These are phyloP conservation scores for Oryzias javanicus DNA, from an alignment of 2,113 vertebrate genomes.

Conservation along the genomic window DNA sequence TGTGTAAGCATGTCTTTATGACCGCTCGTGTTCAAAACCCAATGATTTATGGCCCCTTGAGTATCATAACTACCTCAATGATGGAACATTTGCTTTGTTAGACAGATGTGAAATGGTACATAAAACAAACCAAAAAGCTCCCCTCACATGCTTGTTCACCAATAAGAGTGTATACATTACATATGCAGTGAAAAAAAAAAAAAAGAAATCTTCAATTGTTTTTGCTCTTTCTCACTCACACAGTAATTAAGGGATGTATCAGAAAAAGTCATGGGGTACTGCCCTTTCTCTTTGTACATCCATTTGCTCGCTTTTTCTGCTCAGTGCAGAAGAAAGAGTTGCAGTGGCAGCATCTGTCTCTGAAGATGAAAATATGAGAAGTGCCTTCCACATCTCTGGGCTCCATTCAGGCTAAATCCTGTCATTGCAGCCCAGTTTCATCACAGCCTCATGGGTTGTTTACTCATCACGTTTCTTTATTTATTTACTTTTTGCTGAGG, in stretches of 20 bases:
- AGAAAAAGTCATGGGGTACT: slow-evolving; percentile 24
- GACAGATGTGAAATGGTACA: neutral
- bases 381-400: slow-evolving; percentile 29
- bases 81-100: neutral
- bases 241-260: slow-evolving; percentile 20
- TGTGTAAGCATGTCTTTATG: slow-evolving; percentile 8
- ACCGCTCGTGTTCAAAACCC: slow-evolving; percentile 9
- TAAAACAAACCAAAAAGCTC: neutral
- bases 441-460: slow-evolving; percentile 46
- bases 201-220: neutral
- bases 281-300: slow-evolving; percentile 5
- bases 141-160: neutral
- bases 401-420: slow-evolving; percentile 31
- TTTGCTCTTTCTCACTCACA: slow-evolving; percentile 10
- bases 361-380: slow-evolving; percentile 27
- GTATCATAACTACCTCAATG: slow-evolving; percentile 3
- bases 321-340: slow-evolving; percentile 17
- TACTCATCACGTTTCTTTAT: slow-evolving; percentile 39
- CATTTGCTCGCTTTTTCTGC: neutral
- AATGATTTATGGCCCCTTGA: slow-evolving; percentile 5
- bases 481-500: slow-evolving; percentile 50
- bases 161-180: neutral
- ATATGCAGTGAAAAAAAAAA: neutral
- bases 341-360: slow-evolving; percentile 40
- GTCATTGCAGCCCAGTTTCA: slow-evolving; percentile 64